Conservation (phyloP, 2,888 invertebrate species). For the Odontocerum albicorne region DNA sequence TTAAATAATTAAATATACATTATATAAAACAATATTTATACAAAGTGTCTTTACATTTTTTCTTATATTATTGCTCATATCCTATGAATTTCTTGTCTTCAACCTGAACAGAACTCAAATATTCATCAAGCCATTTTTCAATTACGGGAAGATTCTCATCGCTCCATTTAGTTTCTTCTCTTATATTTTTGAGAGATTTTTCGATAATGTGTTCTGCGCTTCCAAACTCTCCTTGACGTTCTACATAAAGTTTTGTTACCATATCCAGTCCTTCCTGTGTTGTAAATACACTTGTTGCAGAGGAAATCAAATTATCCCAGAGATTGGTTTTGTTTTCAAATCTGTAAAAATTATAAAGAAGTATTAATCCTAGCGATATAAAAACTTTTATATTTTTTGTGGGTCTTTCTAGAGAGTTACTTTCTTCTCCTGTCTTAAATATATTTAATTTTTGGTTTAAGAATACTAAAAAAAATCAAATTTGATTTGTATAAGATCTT, state of each 20-base stretch:
- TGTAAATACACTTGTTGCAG: conserved; percentile 74
- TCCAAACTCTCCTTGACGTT: conserved; percentile 68
- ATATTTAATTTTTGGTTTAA: too few species aligned
- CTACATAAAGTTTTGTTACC: conserved; percentile 66
- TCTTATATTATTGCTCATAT: conserved; percentile 30
- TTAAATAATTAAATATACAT: too few species aligned
- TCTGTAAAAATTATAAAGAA: conserved; percentile 49
- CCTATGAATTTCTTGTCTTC: conserved; percentile 43
- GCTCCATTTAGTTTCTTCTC: conserved; percentile 76
- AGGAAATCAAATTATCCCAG: conserved; percentile 75
- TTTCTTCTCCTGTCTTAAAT: too few species aligned
- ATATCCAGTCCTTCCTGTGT: conserved; percentile 72
- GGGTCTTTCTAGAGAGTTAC: too few species aligned
- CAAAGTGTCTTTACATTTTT: too few species aligned
- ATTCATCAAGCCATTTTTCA: conserved; percentile 68
- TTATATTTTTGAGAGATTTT: conserved; percentile 70
- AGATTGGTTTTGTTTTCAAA: conserved; percentile 69
- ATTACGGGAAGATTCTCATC: conserved; percentile 74
- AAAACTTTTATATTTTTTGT: too few species aligned
- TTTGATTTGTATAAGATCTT: too few species aligned
- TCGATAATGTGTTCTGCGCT: conserved; percentile 74
- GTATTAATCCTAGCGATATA: too few species aligned
- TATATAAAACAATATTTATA: too few species aligned
- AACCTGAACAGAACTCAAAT: conserved; percentile 45
- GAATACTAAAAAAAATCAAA: too few species aligned